Base-by-base conservation (phyloP, 1,140 invertebrate species). In the Contarinia nasturtii region DNA sequence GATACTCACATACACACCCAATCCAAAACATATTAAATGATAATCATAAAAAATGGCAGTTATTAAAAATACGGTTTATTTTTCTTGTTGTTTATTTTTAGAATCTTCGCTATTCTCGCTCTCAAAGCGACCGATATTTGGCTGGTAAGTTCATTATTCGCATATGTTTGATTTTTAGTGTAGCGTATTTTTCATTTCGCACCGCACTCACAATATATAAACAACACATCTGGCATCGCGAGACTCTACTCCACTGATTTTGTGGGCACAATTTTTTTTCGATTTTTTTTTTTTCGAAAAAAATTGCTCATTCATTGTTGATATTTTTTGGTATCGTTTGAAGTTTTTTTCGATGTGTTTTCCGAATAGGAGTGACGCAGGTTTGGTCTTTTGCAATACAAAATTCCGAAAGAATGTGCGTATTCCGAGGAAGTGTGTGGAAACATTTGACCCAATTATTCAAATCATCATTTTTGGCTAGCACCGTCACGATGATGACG, bases 71-170 rank as follows among this genome's bases (percentile, higher is more conserved):
- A 11, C 43, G 21, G 47, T 48, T 21, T 47, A 36, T 47, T 3
- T 38, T 48, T 45, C 15, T 46, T 38, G 44, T n/a, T n/a, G 10
- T 50, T 41, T 44, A 50, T 34, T 49, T 50, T 46, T 52, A 63
- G 61, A 58, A 58, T 19, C 52, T 63, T 51, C 58, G 61, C 46
- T 63, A 63, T 58, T 63, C 66, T 53, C 63, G 67, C 54, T 70
- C 67, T 34, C 69, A 70, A 60, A 70, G 67, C 57, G 67, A 69
- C 61, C 63, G 67, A 57, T 67, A 69, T 60, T 65, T 69, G 57
- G 64, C 66, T 63, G 68, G 68, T 69, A 64, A 69, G 68, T 70
- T 57, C 56, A 51, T 40, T 52, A 50, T 41, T 51, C 27, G 17
- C 43, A 40, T 49, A 22, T n/a, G 18, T 48, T 51, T 41, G n/a